A percentile compares a stretch with the other conserved stretches of the same genome.
Evolutionary conservation across 2,888 invertebrate genomes (phyloP).

Genomic region (Shargacucullia verbasci): DNA sequence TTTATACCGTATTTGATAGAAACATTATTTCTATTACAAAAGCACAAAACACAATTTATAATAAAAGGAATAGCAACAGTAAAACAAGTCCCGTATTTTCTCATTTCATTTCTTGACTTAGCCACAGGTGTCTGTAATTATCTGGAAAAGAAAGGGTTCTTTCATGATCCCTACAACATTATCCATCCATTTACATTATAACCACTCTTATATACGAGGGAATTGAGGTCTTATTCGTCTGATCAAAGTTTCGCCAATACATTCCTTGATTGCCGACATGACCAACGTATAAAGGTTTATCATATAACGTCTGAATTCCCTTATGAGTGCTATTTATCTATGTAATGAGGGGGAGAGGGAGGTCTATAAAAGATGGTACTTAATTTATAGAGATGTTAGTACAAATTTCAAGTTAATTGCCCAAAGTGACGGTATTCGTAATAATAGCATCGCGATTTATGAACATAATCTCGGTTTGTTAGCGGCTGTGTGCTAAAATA

Average conservation of each 20-base stretch:
- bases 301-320: neutral
- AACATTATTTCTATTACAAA: no score
- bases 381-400: slow-evolving; percentile 38
- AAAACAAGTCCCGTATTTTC: slow-evolving; percentile 43
- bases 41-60: slow-evolving; percentile 9
- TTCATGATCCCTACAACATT: slow-evolving; percentile 54
- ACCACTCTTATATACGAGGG: slow-evolving; percentile 32
- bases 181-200: slow-evolving; percentile 24
- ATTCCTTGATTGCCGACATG: slow-evolving; percentile 20
- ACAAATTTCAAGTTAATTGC: slow-evolving; percentile 71
- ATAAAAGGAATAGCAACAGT: slow-evolving; percentile 40
- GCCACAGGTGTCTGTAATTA: slow-evolving; percentile 69
- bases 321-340: neutral
- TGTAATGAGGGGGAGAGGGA: neutral
- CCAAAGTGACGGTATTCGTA: slow-evolving; percentile 63
- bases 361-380: slow-evolving; percentile 20
- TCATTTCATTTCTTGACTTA: slow-evolving; percentile 46
- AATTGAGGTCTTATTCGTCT: slow-evolving; percentile 34
- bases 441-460: slow-evolving; percentile 65
- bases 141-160: slow-evolving; percentile 64
- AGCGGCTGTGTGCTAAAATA: slow-evolving; percentile 18
- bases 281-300: slow-evolving; percentile 35
- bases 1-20: no score
- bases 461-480: slow-evolving; percentile 65
- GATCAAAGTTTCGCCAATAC: slow-evolving; percentile 18